Conservation (phyloP, 2,113 vertebrate species). For the Syngnathoides biaculeatus region DNA sequence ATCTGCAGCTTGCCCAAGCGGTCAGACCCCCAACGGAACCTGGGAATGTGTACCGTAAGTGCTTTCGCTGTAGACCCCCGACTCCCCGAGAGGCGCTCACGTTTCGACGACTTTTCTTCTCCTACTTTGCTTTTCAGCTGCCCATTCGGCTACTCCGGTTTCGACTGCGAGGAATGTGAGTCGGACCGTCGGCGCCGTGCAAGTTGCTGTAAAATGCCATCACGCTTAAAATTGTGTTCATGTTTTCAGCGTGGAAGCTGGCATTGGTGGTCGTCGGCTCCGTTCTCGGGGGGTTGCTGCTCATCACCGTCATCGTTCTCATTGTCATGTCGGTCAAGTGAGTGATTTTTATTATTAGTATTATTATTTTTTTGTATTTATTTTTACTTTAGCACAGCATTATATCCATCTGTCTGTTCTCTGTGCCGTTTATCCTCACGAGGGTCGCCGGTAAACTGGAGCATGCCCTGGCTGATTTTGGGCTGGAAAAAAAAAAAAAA, state of each 20-base stretch:
- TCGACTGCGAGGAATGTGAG: constrained; percentile 70
- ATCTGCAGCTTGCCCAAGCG: constrained; percentile 57
- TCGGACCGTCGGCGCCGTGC: constrained; percentile 12
- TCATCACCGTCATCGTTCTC: constrained; percentile 43
- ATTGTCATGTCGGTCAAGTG: constrained; percentile 40
- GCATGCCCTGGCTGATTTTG: too few species aligned
- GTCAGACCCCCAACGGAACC: accelerated
- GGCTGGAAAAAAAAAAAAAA: too few species aligned
- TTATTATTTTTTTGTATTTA: too few species aligned
- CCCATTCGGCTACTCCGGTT: constrained; percentile 59
- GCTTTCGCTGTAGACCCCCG: background rate
- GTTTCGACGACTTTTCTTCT: background rate
- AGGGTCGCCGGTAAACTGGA: too few species aligned
- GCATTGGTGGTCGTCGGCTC: constrained; percentile 48
- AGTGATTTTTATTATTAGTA: constrained; percentile 7
- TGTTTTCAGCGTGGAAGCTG: constrained; percentile 52
- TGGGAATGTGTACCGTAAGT: constrained; percentile 41
- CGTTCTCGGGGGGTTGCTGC: constrained; percentile 56
- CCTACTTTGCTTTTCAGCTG: constrained; percentile 57
- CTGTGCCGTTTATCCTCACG: too few species aligned
- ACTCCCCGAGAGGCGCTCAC: background rate
- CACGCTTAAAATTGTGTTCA: background rate
- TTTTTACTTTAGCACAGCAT: too few species aligned
- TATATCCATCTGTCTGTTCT: background rate
- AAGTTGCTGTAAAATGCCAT: background rate